phyloP scores from a whole-genome alignment of 2,888 invertebrate genomes.

The Microdon myrmicae region DNA sequence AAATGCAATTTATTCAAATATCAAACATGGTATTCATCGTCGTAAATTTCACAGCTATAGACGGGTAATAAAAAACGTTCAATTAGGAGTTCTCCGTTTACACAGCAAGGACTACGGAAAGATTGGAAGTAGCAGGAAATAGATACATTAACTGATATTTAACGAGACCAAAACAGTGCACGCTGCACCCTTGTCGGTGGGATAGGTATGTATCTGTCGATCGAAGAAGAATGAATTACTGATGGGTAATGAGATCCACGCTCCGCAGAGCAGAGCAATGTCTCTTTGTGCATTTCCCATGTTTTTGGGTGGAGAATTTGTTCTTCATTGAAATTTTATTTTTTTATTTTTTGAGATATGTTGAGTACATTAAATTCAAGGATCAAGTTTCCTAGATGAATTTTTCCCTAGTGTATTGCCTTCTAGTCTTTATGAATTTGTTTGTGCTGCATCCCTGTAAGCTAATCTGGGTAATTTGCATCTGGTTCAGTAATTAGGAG shows the following conservation, averaged over 20 bases:
- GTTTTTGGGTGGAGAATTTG: conserved; percentile 40
- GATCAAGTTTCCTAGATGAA: conserved; percentile 45
- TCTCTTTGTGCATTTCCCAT: conserved; percentile 32
- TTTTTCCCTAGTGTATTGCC: conserved; percentile 12
- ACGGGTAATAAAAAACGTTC: conserved; percentile 52
- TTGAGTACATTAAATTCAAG: conserved; percentile 34
- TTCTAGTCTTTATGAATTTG: conserved; percentile 7
- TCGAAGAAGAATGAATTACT: conserved; percentile 48
- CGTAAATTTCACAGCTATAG: conserved; percentile 45
- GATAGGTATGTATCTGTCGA: conserved; percentile 7
- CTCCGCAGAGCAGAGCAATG: conserved; percentile 33
- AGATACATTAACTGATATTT: conserved; percentile 25
- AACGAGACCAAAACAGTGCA: conserved; percentile 13
- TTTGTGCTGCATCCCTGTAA: conserved; percentile 2
- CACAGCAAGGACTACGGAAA: conserved; percentile 12
- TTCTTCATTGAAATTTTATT: no score
- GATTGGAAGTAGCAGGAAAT: conserved; percentile 18
- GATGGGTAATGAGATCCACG: conserved; percentile 48
- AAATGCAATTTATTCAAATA: conserved; percentile 50
- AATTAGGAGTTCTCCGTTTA: conserved; percentile 45
- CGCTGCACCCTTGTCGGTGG: neutral
- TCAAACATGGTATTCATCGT: conserved; percentile 37
- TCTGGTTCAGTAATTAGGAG: conserved; percentile 47
- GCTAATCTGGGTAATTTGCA: conserved; percentile 39
- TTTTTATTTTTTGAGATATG: conserved; percentile 14